A percentile compares a stretch with the other conserved stretches of the same genome.
phyloP scores from a whole-genome alignment of 2,888 invertebrate species.

The Ochlodes sylvanus region DNA sequence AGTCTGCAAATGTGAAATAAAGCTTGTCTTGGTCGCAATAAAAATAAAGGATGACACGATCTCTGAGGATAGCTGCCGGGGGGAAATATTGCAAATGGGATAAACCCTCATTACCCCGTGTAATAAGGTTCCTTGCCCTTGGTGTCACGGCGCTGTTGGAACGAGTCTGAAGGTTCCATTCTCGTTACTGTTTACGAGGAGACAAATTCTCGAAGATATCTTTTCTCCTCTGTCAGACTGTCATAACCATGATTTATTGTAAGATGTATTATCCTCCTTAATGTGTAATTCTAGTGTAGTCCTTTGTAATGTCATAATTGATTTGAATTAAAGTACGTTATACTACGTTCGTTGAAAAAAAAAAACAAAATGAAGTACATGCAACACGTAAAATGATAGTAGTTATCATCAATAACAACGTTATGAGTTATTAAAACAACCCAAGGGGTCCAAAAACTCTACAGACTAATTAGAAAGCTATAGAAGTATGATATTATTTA shows the following conservation, averaged over 20 bases:
- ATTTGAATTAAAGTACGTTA: too few species aligned
- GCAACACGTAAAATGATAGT: too few species aligned
- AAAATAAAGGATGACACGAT: conserved; percentile 6
- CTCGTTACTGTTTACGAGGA: conserved; percentile 63
- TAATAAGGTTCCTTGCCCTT: conserved; percentile 34
- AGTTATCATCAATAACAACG: too few species aligned
- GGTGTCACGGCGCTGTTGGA: conserved; percentile 21
- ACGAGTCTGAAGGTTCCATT: conserved; percentile 60
- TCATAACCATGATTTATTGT: not conserved
- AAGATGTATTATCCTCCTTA: too few species aligned
- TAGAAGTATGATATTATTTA: too few species aligned
- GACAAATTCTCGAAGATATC: conserved; percentile 70
- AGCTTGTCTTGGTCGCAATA: not conserved
- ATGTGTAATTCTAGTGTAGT: too few species aligned
- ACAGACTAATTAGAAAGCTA: too few species aligned
- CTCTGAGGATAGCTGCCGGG: not conserved
- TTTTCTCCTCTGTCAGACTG: conserved; percentile 36
- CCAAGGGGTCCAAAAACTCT: too few species aligned
- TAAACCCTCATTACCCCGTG: conserved; percentile 18
- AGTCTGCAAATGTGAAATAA: not conserved
- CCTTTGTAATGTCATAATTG: too few species aligned
- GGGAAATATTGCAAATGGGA: conserved; percentile 12
- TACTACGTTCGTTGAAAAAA: too few species aligned
- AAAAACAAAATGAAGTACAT: too few species aligned
- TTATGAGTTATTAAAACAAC: too few species aligned